Evolutionary conservation across 1,140 invertebrate species (phyloP).

Genomic region (Ceratina australensis): DNA sequence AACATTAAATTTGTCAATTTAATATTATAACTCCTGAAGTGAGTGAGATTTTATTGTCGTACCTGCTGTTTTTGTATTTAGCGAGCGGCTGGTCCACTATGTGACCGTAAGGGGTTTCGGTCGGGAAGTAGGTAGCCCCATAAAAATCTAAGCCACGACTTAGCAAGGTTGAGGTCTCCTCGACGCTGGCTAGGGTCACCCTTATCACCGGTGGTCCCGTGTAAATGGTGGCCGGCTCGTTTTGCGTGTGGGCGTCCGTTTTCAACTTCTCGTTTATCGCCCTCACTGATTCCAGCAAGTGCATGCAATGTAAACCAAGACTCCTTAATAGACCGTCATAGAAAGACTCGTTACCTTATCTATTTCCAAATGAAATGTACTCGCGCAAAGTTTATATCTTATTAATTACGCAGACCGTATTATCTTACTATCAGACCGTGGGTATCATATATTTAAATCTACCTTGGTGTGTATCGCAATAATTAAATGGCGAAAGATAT

Average conservation of each 20-base stretch:
- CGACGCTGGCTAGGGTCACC: conserved; percentile 88
- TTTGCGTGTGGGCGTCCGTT: conserved; percentile 77
- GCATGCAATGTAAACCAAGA: too few species aligned
- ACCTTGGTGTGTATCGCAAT: too few species aligned
- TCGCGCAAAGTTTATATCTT: too few species aligned
- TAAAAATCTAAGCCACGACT: conserved; percentile 92
- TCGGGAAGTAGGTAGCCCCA: conserved; percentile 91
- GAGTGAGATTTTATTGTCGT: conserved; percentile 29
- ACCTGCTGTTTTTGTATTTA: conserved; percentile 80
- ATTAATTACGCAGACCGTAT: too few species aligned
- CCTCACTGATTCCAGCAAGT: conserved; percentile 67
- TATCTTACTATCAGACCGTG: too few species aligned
- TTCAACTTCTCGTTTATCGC: conserved; percentile 77
- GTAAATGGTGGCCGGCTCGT: conserved; percentile 80
- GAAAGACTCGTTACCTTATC: too few species aligned
- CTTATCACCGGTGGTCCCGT: conserved; percentile 82
- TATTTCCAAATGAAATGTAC: too few species aligned
- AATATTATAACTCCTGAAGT: too few species aligned
- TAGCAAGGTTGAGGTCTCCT: conserved; percentile 88
- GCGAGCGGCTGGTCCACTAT: conserved; percentile 76
- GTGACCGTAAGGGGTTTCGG: conserved; percentile 83
- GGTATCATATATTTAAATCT: too few species aligned
- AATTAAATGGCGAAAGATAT: too few species aligned
- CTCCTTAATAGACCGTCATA: too few species aligned
- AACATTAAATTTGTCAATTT: too few species aligned